Percentiles rank a stretch among this genome's conserved stretches.
These are phyloP conservation scores for Halcyon senegalensis DNA, from an alignment of 2,113 vertebrate genomes.

Conservation along the genomic window DNA sequence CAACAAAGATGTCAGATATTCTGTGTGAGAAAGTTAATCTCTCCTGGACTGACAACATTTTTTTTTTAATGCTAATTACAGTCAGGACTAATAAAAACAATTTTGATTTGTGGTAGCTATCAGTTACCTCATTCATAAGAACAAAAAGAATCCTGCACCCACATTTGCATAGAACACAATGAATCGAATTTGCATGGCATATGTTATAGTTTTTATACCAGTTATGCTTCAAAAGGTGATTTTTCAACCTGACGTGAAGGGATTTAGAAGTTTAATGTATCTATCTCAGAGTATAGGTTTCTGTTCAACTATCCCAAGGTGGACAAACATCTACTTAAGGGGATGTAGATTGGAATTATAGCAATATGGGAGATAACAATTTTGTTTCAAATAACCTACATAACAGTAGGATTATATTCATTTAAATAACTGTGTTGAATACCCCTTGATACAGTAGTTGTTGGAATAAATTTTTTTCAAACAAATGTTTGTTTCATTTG, in stretches of 20 bases:
- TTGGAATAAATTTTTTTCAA: neutral
- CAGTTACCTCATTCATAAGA: constrained; percentile 23
- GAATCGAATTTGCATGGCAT: neutral
- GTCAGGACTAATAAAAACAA: constrained; percentile 50
- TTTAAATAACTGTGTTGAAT: neutral
- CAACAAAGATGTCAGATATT: constrained; percentile 14
- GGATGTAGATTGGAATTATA: neutral
- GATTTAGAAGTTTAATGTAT: neutral
- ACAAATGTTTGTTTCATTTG: neutral
- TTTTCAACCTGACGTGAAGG: neutral
- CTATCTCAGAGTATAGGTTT: neutral
- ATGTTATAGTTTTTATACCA: neutral
- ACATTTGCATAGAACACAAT: neutral
- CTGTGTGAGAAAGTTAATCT: constrained; percentile 31
- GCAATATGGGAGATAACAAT: neutral
- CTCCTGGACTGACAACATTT: constrained; percentile 2
- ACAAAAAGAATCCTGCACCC: neutral
- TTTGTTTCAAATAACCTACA: neutral
- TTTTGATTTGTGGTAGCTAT: constrained; percentile 43
- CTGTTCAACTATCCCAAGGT: neutral
- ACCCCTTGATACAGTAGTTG: neutral
- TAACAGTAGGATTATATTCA: neutral
- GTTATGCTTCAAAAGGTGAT: neutral
- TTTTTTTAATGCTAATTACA: constrained; percentile 49
- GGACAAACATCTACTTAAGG: neutral